phyloP scores from a whole-genome alignment of 2,888 invertebrate species.

The Pseudococcus jackbeardsleyi region DNA sequence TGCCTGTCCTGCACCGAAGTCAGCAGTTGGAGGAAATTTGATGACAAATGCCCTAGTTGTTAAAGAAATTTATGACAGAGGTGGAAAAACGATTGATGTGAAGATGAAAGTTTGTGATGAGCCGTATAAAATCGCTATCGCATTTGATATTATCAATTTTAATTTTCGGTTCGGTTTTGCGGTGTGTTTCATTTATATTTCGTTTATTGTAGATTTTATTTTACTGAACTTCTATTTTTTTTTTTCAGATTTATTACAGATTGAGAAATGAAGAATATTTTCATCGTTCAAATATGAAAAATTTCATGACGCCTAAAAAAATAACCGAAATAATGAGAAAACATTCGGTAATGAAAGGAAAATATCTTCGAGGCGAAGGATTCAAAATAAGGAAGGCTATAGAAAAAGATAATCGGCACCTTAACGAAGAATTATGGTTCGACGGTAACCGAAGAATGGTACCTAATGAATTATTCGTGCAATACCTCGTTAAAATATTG shows the following conservation, averaged over 20 bases:
- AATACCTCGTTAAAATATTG: too few relatives aligned
- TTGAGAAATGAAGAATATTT: neutral
- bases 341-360: neutral
- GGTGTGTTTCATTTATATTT: neutral
- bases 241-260: constrained; percentile 1
- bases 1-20: neutral
- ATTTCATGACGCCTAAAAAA: neutral
- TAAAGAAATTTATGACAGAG: neutral
- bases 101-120: neutral
- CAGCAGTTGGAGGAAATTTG: neutral
- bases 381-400: neutral
- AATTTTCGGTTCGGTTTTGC: neutral
- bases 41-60: constrained; percentile 1
- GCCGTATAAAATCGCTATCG: neutral
- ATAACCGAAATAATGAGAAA: neutral
- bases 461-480: neutral
- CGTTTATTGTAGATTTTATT: neutral
- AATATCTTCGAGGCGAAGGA: neutral
- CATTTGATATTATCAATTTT: neutral
- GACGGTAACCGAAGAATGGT: neutral
- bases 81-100: neutral
- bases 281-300: neutral
- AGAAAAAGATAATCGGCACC: neutral
- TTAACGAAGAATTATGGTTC: neutral
- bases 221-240: neutral